These are phyloP conservation scores for Lutraria lutraria DNA, from an alignment of 2,888 invertebrate genomes.

Conservation along the genomic window DNA sequence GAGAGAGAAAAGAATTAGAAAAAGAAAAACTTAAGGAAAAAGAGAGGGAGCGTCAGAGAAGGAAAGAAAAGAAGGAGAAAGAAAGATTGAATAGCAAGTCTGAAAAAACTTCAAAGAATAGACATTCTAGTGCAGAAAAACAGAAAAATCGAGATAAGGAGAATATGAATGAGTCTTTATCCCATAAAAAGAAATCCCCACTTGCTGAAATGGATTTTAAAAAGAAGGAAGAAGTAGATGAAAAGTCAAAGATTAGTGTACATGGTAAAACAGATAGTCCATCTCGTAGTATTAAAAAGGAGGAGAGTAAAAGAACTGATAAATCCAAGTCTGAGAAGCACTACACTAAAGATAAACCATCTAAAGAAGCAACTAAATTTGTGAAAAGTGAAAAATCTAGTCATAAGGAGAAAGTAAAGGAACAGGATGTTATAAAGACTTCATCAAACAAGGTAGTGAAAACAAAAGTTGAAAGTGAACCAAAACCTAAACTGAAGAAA, in stretches of 20 bases:
- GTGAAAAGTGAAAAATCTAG: conserved; percentile 46
- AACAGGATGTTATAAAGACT: conserved; percentile 30
- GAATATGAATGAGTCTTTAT: conserved; percentile 16
- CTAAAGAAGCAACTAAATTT: conserved; percentile 49
- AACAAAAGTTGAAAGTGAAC: not conserved
- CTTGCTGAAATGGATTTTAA: conserved; percentile 30
- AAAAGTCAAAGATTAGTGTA: conserved; percentile 25
- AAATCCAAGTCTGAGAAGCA: conserved; percentile 33
- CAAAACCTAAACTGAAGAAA: conserved; percentile 39
- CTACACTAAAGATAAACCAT: conserved; percentile 21
- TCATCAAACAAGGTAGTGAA: not conserved
- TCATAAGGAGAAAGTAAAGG: conserved; percentile 41
- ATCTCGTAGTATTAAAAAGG: conserved; percentile 14
- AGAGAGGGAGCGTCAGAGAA: conserved; percentile 40
- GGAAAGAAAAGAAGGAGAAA: conserved; percentile 45
- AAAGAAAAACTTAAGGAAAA: conserved; percentile 47
- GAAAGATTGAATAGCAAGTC: conserved; percentile 28
- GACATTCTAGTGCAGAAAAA: conserved; percentile 45
- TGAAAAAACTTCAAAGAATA: conserved; percentile 33
- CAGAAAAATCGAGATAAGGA: conserved; percentile 41
- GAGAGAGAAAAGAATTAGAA: conserved; percentile 49
- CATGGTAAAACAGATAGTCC: conserved; percentile 30
- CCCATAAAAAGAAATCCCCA: conserved; percentile 42
- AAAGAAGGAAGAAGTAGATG: conserved; percentile 32
- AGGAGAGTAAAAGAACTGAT: conserved; percentile 21